Conservation (phyloP, 2,797 vertebrate species). For the Onychomys torridus region DNA sequence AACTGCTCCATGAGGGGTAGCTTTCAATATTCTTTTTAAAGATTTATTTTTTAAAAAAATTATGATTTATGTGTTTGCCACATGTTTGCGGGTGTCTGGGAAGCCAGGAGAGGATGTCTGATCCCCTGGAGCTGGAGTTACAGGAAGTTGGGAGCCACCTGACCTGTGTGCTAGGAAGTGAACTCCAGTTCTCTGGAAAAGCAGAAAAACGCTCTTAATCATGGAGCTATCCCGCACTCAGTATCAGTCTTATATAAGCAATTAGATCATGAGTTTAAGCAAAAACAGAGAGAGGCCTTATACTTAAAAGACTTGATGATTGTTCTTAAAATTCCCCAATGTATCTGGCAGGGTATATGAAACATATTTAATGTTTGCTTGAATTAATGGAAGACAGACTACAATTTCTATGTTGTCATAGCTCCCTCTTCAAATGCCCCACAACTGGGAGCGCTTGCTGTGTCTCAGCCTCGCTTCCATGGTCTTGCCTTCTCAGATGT, state of each 20-base stretch:
- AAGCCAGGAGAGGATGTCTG: neutral
- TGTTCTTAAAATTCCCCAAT: slow-evolving; percentile 3
- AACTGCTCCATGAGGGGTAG: neutral
- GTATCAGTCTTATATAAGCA: neutral
- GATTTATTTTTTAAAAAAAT: neutral
- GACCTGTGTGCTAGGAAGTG: neutral
- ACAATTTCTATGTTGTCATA: fast-evolving
- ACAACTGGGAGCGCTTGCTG: neutral
- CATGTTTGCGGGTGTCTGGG: neutral
- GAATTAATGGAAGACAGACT: neutral
- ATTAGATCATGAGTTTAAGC: neutral
- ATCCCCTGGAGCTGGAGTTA: neutral
- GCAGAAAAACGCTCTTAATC: neutral
- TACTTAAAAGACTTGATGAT: neutral
- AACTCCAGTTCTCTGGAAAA: neutral
- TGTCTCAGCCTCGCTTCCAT: too few relatives aligned
- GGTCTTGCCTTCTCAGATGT: neutral
- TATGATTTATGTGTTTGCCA: neutral
- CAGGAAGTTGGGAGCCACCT: neutral
- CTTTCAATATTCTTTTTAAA: neutral
- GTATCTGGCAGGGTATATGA: neutral
- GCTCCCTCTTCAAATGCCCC: neutral
- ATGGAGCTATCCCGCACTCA: neutral
- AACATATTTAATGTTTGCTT: neutral
- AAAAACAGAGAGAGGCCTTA: neutral